A percentile compares a stretch with the other conserved stretches of the same genome.
Conservation (phyloP, 2,797 vertebrate species). For the Melanotaenia parkinsoni region DNA sequence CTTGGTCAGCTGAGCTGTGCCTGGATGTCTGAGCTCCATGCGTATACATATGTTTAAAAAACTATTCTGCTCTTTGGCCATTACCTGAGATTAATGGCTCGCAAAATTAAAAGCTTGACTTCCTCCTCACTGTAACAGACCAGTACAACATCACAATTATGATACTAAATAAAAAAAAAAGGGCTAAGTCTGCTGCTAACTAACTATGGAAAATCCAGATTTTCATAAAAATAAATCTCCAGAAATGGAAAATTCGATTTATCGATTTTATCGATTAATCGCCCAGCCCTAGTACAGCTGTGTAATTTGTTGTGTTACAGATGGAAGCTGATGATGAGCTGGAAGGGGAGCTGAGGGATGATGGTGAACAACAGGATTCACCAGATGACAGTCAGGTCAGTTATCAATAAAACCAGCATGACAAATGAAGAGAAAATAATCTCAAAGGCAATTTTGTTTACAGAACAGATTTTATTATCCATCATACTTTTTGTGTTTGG, state of each 20-base stretch:
- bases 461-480: too few relatives aligned
- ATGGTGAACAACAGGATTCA: conserved; percentile 86
- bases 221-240: too few relatives aligned
- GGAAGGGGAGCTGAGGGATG: conserved; percentile 87
- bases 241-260: too few relatives aligned
- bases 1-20: neutral
- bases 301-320: conserved; percentile 69
- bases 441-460: neutral
- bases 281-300: neutral
- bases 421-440: neutral
- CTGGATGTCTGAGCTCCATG: neutral
- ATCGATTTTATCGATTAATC: too few relatives aligned
- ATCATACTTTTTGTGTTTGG: too few relatives aligned
- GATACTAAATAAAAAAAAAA: neutral
- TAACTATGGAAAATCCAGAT: too few relatives aligned
- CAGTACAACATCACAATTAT: neutral
- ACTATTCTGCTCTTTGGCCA: neutral
- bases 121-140: neutral
- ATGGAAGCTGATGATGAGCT: conserved; percentile 91
- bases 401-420: neutral
- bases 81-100: too few relatives aligned
- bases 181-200: too few relatives aligned
- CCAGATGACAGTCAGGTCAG: conserved; percentile 85
- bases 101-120: neutral
- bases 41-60: neutral